phyloP scores from a whole-genome alignment of 2,888 invertebrate species.

The Molorchus minor region DNA sequence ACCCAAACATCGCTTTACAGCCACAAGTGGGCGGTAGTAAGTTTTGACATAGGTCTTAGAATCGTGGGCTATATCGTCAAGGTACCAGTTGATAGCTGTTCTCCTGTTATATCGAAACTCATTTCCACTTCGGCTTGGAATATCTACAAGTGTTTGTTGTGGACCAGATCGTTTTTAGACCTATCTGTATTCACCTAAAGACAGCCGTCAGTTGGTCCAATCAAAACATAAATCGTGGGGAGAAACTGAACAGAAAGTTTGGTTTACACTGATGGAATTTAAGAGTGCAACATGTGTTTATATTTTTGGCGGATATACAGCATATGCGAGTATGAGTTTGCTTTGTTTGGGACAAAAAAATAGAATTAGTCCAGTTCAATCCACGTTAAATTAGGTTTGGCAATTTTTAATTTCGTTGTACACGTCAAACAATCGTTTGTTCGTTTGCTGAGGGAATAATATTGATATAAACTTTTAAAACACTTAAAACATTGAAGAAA shows the following conservation, averaged over 20 bases:
- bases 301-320: constrained; percentile 12
- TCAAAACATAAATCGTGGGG: constrained; percentile 57
- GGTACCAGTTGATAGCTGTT: constrained; percentile 19
- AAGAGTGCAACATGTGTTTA: not conserved
- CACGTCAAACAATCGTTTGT: too few relatives aligned
- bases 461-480: too few relatives aligned
- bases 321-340: too few relatives aligned
- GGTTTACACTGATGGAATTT: constrained; percentile 50
- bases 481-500: too few relatives aligned
- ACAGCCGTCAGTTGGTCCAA: constrained; percentile 42
- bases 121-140: constrained; percentile 55
- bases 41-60: constrained; percentile 19
- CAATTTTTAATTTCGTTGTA: too few relatives aligned
- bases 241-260: constrained; percentile 53
- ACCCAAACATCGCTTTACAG: constrained; percentile 53
- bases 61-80: constrained; percentile 23
- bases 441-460: too few relatives aligned
- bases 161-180: constrained; percentile 45
- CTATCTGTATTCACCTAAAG: constrained; percentile 47
- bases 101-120: constrained; percentile 52
- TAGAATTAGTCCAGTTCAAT: too few relatives aligned
- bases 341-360: too few relatives aligned
- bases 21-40: constrained; percentile 54
- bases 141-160: constrained; percentile 61
- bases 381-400: too few relatives aligned